These are phyloP conservation scores for Chiroxiphia lanceolata DNA, from an alignment of 2,797 vertebrate species.

Conservation along the genomic window DNA sequence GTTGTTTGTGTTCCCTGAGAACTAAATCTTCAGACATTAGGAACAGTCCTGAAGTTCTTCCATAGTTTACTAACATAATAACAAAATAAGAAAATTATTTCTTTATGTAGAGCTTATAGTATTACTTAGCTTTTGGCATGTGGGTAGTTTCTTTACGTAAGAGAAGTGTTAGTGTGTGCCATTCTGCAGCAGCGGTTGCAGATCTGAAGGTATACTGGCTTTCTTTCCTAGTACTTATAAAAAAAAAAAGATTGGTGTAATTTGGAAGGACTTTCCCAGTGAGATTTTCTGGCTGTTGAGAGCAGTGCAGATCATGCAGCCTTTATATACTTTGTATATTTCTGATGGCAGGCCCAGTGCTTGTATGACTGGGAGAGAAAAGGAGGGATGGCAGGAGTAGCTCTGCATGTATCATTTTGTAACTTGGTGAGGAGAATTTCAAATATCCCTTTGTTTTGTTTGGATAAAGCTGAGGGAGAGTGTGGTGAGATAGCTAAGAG, in stretches of 20 bases:
- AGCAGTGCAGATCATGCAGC: not conserved
- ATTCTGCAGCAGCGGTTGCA: not conserved
- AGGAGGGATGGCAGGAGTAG: not conserved
- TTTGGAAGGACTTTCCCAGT: constrained; percentile 22
- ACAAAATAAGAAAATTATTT: not conserved
- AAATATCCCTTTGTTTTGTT: not conserved
- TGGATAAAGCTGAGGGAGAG: not conserved
- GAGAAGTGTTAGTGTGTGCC: not conserved
- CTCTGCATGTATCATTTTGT: not conserved
- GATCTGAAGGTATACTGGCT: not conserved
- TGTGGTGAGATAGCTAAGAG: not conserved
- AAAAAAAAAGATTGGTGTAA: not conserved
- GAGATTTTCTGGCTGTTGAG: not conserved
- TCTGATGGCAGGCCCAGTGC: not conserved
- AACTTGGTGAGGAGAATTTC: not conserved
- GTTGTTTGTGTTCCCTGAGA: not conserved
- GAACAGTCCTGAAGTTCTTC: not conserved
- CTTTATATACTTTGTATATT: not conserved
- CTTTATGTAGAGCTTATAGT: not conserved
- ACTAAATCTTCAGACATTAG: not conserved
- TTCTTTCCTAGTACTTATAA: not conserved
- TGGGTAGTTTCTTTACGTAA: not conserved
- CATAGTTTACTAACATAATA: not conserved
- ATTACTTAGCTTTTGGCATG: not conserved
- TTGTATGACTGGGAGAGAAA: not conserved